Percentiles rank a stretch among this genome's conserved stretches.
Conservation (phyloP, 2,888 invertebrate genomes). For the Eupithecia dodoneata region DNA sequence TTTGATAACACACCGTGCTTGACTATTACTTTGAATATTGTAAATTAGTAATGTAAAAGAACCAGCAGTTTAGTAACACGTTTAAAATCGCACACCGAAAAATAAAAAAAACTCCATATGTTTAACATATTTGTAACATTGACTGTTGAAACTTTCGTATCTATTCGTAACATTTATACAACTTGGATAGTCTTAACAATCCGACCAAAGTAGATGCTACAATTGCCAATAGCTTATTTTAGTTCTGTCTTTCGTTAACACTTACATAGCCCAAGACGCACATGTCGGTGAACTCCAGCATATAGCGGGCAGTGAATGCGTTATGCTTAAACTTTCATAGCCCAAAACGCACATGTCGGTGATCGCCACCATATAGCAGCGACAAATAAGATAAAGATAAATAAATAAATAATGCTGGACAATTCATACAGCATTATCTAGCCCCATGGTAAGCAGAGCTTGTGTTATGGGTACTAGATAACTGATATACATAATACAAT, state of each 20-base stretch:
- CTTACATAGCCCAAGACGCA: too few species aligned
- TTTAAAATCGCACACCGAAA: slow-evolving; percentile 42
- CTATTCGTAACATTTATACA: neutral
- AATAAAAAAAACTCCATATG: slow-evolving; percentile 23
- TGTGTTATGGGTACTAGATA: too few species aligned
- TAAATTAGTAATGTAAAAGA: neutral
- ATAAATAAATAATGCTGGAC: too few species aligned
- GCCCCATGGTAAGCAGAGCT: too few species aligned
- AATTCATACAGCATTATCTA: too few species aligned
- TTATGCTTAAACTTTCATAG: too few species aligned
- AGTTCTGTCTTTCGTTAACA: neutral
- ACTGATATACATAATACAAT: too few species aligned
- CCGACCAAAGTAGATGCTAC: neutral
- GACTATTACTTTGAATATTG: neutral
- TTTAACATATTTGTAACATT: slow-evolving; percentile 14
- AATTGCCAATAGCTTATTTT: neutral
- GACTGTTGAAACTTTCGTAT: slow-evolving; percentile 9
- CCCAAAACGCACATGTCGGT: too few species aligned
- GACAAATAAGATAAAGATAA: too few species aligned
- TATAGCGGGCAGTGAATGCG: too few species aligned
- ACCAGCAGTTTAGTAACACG: slow-evolving; percentile 30
- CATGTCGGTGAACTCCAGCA: too few species aligned
- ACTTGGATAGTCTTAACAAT: neutral
- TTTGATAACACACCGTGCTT: neutral
- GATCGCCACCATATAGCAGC: too few species aligned